Base-by-base conservation (phyloP, 30 jellyfish, hydroid and myxozoan species). In the Aurelia sp. region DNA sequence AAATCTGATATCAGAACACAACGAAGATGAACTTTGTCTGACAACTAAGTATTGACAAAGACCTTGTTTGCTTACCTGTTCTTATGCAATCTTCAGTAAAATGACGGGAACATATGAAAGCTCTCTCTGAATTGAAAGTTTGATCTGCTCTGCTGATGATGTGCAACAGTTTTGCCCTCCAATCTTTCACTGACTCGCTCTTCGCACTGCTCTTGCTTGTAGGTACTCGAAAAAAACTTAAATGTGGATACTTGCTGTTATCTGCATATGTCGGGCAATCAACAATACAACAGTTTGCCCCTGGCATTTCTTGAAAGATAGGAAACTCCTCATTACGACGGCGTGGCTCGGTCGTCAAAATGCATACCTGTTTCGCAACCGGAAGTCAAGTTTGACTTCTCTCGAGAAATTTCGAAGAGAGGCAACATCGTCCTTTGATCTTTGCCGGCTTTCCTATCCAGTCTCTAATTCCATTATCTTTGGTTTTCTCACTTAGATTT, bases 201-300 rank as follows among this genome's bases (percentile, higher is more conserved):
- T 63, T 79, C 71, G 52, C 80, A 65, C 90, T 65, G 80, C 90
- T 79, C 71, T 79, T 79, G 81, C 90, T 79, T 58, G 90, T 79
- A 5, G 70, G 85, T 40, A 73, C 52, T n/a, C 85, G 73, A 73
- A 73, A 73, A 71, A 73, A 24, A 73, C 85, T 73, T 57, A 73
- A 73, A 73, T 51, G 13, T 27, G 72, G 85, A 73, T 73, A 38
- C 73, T 73, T 48, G 20, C 71, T 47, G 31, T 62, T 76, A 76
- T 76, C 88, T 20, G 77, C 78, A 51, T 15, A 19, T 76, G 77
- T 76, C 78, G 50, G 75, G 78, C 88, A 76, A 76, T 66, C 88
- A 76, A 76, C 88, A 62, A 76, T 52, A 52, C 88, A 50, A 76
- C 78, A 76, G 88, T 76, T 52, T 76, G 88, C 88, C 64, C 88